These are phyloP conservation scores for Tyrophagus putrescentiae DNA, from an alignment of 1,140 invertebrate genomes.

Conservation along the genomic window DNA sequence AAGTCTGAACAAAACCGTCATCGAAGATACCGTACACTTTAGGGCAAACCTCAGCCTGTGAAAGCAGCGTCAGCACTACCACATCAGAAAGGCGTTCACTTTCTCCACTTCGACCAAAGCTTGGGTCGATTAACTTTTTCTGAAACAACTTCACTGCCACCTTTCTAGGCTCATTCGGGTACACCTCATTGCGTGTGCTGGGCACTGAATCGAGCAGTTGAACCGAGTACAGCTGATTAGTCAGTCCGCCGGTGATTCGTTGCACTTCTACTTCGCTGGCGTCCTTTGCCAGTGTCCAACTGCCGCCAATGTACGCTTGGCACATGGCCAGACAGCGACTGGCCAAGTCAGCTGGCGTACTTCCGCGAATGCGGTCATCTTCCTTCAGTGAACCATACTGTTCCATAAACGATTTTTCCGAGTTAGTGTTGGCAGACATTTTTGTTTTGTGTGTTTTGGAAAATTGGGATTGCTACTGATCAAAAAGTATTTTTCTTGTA, in stretches of 20 bases:
- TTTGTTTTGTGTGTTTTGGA: no score
- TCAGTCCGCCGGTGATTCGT: conserved; percentile 11
- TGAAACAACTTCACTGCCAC: conserved; percentile 6
- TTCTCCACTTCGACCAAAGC: not conserved
- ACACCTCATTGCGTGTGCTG: not conserved
- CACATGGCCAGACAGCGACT: conserved; percentile 5
- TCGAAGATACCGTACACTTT: conserved; percentile 8
- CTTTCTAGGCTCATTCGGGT: not conserved
- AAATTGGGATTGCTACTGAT: no score
- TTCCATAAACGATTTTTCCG: no score
- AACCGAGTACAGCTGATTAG: conserved; percentile 9
- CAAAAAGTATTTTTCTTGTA: no score
- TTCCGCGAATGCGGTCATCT: not conserved
- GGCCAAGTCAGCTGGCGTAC: not conserved
- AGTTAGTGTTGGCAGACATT: no score
- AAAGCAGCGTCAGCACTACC: not conserved
- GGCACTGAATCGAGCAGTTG: not conserved
- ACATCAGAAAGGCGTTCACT: conserved; percentile 1
- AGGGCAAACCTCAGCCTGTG: not conserved
- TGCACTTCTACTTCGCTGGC: not conserved
- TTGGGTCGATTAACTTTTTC: not conserved
- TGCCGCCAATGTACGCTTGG: not conserved
- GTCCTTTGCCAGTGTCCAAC: not conserved
- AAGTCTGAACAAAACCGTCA: not conserved
- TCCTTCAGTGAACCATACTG: not conserved